phyloP scores from a whole-genome alignment of 2,797 vertebrate species.

The Diceros bicornis region DNA sequence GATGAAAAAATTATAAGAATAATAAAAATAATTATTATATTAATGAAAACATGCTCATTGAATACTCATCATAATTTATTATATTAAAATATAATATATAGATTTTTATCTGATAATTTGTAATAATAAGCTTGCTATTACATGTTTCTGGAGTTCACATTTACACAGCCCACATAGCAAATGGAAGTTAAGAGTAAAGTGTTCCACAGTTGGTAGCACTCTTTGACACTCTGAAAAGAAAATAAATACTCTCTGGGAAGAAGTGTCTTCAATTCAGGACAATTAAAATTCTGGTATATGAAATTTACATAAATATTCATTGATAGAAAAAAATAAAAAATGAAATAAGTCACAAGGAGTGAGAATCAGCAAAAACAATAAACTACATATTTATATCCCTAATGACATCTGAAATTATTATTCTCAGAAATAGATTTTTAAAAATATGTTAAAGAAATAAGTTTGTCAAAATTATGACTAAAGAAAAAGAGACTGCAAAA shows the following conservation, averaged over 20 bases:
- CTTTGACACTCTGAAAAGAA: neutral
- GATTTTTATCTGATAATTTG: neutral
- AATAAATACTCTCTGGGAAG: neutral
- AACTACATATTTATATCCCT: neutral
- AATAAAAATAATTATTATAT: neutral
- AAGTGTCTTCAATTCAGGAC: neutral
- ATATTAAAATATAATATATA: neutral
- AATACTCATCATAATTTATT: neutral
- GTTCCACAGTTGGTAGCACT: neutral
- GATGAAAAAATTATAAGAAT: neutral
- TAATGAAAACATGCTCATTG: neutral
- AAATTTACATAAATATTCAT: neutral
- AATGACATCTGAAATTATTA: neutral
- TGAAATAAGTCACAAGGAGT: neutral
- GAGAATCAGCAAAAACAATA: neutral
- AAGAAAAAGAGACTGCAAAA: neutral
- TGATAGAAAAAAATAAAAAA: neutral
- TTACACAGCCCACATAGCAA: neutral
- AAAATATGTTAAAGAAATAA: neutral
- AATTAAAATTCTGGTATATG: neutral
- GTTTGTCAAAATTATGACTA: neutral
- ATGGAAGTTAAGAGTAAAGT: neutral
- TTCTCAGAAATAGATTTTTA: neutral
- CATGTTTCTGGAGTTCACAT: neutral
- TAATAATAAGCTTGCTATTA: no score